Percentiles rank a stretch among this genome's conserved stretches.
Evolutionary conservation across 1,140 invertebrate species (phyloP).

Genomic region (Achroia grisella): DNA sequence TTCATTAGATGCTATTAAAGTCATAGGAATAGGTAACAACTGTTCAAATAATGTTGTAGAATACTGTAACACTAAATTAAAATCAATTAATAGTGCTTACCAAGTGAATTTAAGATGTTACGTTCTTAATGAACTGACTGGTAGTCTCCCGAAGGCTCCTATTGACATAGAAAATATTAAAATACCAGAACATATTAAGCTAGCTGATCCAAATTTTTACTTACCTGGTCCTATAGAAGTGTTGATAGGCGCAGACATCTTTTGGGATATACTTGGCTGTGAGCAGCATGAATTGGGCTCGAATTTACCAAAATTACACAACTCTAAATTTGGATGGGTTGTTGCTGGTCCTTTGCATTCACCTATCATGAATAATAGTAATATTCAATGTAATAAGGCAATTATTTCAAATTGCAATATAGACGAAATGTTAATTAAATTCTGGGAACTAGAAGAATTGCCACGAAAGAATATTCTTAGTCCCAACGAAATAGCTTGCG

Average conservation of each 20-base stretch:
- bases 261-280: constrained; percentile 30
- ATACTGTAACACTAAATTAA: constrained; percentile 11
- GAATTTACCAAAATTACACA: constrained; percentile 22
- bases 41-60: constrained; percentile 9
- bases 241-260: constrained; percentile 37
- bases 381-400: constrained; percentile 14
- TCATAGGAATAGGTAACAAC: constrained; percentile 22
- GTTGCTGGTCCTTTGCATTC: constrained; percentile 19
- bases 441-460: constrained; percentile 24
- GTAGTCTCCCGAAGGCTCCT: constrained; percentile 17
- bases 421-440: constrained; percentile 6
- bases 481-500: constrained; percentile 14
- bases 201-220: constrained; percentile 45
- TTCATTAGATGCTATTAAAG: too few species aligned
- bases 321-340: constrained; percentile 35
- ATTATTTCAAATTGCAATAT: neutral
- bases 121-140: constrained; percentile 23
- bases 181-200: constrained; percentile 22
- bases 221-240: constrained; percentile 32
- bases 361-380: neutral
- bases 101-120: constrained; percentile 13
- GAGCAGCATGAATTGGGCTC: constrained; percentile 22
- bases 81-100: constrained; percentile 10
- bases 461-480: constrained; percentile 2
- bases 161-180: constrained; percentile 24